These are phyloP conservation scores for Sussaba pulchella DNA, from an alignment of 2,888 invertebrate genomes.

Conservation along the genomic window DNA sequence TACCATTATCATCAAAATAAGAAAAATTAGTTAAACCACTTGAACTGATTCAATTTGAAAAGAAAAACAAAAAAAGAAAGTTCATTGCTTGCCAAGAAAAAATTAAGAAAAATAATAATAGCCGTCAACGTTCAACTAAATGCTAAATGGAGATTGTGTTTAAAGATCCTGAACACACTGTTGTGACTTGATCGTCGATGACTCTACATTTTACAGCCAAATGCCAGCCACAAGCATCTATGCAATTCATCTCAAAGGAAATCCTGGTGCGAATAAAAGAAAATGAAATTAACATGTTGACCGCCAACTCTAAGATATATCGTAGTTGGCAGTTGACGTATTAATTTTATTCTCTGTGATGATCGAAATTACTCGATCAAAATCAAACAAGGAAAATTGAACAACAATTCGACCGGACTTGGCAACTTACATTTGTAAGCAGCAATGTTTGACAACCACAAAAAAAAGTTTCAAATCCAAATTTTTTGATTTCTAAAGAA, in stretches of 20 bases:
- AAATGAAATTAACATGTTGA: constrained; percentile 4
- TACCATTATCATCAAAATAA: neutral
- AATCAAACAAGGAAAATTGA: no score
- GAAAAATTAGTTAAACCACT: no score
- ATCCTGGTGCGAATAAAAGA: constrained; percentile 3
- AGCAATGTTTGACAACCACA: no score
- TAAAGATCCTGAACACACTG: constrained; percentile 47
- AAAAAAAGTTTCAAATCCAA: no score
- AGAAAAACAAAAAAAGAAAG: constrained; percentile 13
- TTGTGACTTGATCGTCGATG: constrained; percentile 40
- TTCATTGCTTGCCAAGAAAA: neutral
- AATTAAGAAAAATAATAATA: neutral
- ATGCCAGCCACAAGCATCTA: constrained; percentile 17
- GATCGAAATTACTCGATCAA: no score
- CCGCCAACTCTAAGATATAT: no score
- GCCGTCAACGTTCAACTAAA: constrained; percentile 17
- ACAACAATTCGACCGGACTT: no score
- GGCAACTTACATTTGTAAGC: no score
- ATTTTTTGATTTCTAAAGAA: no score
- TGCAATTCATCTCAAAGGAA: neutral
- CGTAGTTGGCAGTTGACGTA: no score
- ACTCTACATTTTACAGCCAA: constrained; percentile 40
- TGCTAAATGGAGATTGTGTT: constrained; percentile 60
- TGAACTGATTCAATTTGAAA: constrained; percentile 2
- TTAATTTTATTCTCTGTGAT: no score